Conservation (phyloP, 2,113 vertebrate genomes). For the Pollachius pollachius region DNA sequence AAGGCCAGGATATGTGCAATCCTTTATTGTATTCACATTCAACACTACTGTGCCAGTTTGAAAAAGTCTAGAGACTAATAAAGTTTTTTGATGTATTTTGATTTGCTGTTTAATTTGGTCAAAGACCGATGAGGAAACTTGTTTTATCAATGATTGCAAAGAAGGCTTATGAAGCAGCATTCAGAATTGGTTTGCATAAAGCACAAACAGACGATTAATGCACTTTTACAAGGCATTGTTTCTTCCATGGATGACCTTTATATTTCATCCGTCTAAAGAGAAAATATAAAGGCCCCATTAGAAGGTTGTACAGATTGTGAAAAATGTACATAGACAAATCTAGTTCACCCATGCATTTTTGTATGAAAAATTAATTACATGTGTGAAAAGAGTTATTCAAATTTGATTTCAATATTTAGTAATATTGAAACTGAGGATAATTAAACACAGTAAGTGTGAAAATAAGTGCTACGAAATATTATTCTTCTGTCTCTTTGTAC, state of each 20-base stretch:
- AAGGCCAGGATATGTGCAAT: conserved; percentile 53
- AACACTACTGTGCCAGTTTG: conserved; percentile 33
- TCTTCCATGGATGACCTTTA: conserved; percentile 39
- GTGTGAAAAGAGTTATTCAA: conserved; percentile 76
- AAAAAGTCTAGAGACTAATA: conserved; percentile 18
- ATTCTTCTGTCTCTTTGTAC: conserved; percentile 82
- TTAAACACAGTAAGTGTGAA: conserved; percentile 75
- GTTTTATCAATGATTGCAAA: conserved; percentile 21
- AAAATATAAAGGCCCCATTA: conserved; percentile 42
- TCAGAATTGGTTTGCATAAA: conserved; percentile 43
- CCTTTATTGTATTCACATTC: conserved; percentile 32
- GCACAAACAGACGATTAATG: conserved; percentile 59
- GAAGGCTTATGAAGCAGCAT: conserved; percentile 25
- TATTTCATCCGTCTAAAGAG: conserved; percentile 61
- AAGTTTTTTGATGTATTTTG: conserved; percentile 29
- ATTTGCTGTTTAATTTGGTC: conserved; percentile 37
- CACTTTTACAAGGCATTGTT: conserved; percentile 52
- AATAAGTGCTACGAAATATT: conserved; percentile 80
- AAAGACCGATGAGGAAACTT: conserved; percentile 18
- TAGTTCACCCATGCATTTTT: conserved; percentile 72
- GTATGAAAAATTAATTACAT: conserved; percentile 76
- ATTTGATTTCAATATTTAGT: conserved; percentile 78
- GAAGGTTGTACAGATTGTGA: conserved; percentile 78
- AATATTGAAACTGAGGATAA: conserved; percentile 73
- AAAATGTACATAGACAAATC: conserved; percentile 71